A percentile compares a stretch with the other conserved stretches of the same genome.
Conservation (phyloP, 2,797 vertebrate species). For the Trachops cirrhosus region DNA sequence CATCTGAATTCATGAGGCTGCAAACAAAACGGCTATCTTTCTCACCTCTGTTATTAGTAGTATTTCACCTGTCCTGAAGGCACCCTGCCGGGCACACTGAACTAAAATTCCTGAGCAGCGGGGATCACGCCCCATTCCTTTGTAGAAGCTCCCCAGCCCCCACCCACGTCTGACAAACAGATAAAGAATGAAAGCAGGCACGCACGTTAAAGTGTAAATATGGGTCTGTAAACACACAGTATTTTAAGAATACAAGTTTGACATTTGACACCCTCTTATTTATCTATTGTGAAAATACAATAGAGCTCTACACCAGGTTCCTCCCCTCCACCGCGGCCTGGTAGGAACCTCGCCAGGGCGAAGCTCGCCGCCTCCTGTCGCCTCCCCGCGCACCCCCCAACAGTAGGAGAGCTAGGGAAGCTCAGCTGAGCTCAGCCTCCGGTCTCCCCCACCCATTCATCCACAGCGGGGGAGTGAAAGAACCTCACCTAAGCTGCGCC, state of each 20-base stretch:
- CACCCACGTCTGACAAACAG: neutral
- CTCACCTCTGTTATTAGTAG: neutral
- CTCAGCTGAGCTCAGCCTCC: too few relatives aligned
- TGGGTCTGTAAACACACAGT: neutral
- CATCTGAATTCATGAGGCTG: neutral
- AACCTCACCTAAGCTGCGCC: too few relatives aligned
- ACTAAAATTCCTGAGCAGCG: neutral
- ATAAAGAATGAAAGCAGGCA: neutral
- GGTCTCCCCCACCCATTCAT: too few relatives aligned
- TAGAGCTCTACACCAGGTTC: neutral
- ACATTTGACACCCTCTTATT: neutral
- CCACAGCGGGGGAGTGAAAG: too few relatives aligned
- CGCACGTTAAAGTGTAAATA: neutral
- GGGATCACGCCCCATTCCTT: neutral
- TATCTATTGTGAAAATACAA: neutral
- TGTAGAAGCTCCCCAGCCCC: neutral
- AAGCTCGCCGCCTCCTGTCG: too few relatives aligned
- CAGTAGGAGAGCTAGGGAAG: too few relatives aligned
- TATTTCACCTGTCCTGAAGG: neutral
- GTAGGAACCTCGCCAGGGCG: too few relatives aligned
- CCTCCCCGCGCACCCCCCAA: too few relatives aligned
- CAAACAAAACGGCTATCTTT: neutral
- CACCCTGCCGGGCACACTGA: neutral
- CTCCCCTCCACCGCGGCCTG: too few relatives aligned
- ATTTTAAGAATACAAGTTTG: neutral